Evolutionary conservation across 2,888 invertebrate genomes (phyloP).

Genomic region (Tridacna gigas): DNA sequence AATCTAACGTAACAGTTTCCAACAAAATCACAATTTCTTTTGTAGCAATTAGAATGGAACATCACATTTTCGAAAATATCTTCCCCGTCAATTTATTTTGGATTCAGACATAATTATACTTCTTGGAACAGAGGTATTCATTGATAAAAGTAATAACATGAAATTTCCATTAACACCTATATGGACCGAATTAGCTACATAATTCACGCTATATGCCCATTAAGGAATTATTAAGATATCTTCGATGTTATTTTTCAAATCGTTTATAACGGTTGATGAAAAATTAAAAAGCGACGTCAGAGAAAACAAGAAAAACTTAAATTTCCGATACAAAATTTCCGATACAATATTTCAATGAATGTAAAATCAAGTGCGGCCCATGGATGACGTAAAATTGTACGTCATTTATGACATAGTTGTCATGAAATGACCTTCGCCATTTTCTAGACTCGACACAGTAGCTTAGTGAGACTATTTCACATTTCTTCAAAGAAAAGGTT

Average conservation of each 20-base stretch:
- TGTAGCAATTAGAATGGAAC: neutral
- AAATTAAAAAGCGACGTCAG: no score
- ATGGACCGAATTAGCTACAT: neutral
- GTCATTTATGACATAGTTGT: neutral
- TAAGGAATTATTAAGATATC: neutral
- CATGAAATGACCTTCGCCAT: no score
- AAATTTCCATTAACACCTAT: neutral
- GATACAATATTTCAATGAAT: no score
- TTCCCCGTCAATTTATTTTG: neutral
- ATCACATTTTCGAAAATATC: neutral
- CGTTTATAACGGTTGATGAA: neutral
- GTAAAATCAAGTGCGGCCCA: neutral
- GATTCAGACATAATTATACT: neutral
- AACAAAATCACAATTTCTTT: neutral
- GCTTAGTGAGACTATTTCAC: neutral
- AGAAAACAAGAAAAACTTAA: no score
- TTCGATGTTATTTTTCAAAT: neutral
- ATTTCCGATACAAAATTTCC: no score
- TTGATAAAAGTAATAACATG: no score
- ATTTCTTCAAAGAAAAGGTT: constrained; percentile 8
- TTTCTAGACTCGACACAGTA: no score
- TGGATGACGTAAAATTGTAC: no score
- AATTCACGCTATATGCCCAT: neutral
- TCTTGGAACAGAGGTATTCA: no score
- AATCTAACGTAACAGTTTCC: neutral